A percentile compares a stretch with the other conserved stretches of the same genome.
Conservation (phyloP, 1,140 invertebrate genomes). For the Mizuhopecten yessoensis region DNA sequence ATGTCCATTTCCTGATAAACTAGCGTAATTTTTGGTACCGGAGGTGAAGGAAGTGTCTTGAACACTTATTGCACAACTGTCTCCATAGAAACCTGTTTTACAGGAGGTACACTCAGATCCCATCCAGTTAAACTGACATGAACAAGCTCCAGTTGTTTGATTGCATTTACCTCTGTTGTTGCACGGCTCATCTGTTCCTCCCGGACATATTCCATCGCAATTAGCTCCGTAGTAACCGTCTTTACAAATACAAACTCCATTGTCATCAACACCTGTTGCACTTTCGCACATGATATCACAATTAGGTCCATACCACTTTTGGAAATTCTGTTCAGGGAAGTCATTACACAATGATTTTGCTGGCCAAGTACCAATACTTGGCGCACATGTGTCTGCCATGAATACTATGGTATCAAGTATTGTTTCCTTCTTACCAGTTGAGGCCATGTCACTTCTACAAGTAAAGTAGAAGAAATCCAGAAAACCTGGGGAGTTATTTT, state of each 20-base stretch:
- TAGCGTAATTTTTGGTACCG: neutral
- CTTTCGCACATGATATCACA: constrained; percentile 62
- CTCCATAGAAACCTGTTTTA: constrained; percentile 64
- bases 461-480: constrained; percentile 62
- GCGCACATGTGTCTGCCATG: constrained; percentile 58
- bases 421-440: neutral
- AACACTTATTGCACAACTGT: constrained; percentile 62
- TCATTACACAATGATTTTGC: constrained; percentile 58
- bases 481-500: neutral
- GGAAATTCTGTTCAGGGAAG: constrained; percentile 44
- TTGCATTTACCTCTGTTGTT: constrained; percentile 64
- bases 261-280: neutral
- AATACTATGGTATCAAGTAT: constrained; percentile 46
- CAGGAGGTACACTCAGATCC: constrained; percentile 62
- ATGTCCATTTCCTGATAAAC: constrained; percentile 62
- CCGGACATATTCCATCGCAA: constrained; percentile 63
- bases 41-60: constrained; percentile 37
- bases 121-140: constrained; percentile 65
- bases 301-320: constrained; percentile 50
- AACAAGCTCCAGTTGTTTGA: constrained; percentile 60
- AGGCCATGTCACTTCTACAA: constrained; percentile 67
- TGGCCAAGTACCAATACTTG: constrained; percentile 54
- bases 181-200: constrained; percentile 62
- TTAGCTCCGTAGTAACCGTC: constrained; percentile 65
- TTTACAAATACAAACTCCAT: constrained; percentile 59